Conservation (phyloP, 2,888 invertebrate genomes). For the Theodoxus fluviatilis region DNA sequence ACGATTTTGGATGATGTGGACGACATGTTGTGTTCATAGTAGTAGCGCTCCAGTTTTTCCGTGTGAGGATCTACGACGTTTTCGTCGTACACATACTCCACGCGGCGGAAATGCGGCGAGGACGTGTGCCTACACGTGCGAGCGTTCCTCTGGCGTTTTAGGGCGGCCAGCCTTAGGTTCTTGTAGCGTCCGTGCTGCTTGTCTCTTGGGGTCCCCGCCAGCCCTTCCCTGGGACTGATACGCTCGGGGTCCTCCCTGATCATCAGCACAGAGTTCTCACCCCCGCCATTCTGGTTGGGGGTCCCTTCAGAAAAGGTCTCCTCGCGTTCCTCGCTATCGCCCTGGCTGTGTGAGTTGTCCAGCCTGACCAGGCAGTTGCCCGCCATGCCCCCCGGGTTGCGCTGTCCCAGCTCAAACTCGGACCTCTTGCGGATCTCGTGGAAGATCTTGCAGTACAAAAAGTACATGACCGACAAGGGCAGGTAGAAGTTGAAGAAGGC, state of each 20-base stretch:
- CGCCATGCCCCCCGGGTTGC: constrained; percentile 41
- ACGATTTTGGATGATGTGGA: no score
- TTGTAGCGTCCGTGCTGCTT: no score
- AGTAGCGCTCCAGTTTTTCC: constrained; percentile 56
- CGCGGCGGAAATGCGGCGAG: no score
- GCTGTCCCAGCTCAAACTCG: constrained; percentile 60
- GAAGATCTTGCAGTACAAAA: constrained; percentile 67
- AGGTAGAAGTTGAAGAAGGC: constrained; percentile 69
- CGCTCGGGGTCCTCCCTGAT: no score
- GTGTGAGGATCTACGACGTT: constrained; percentile 57
- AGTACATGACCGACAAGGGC: constrained; percentile 68
- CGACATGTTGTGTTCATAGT: constrained; percentile 50
- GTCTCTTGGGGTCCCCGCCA: no score
- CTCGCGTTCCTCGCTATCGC: neutral
- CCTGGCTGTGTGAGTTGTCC: constrained; percentile 1
- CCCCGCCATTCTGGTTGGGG: no score
- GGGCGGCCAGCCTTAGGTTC: constrained; percentile 31
- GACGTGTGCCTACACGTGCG: no score
- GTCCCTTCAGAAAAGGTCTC: neutral
- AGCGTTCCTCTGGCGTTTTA: constrained; percentile 30
- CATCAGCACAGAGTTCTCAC: no score
- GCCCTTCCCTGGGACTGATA: no score
- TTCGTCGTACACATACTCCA: constrained; percentile 62
- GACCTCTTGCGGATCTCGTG: constrained; percentile 67
- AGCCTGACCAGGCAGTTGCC: neutral